Percentiles rank a stretch among this genome's conserved stretches.
Evolutionary conservation across 2,888 invertebrate species (phyloP).

Genomic region (Phalera bucephala): DNA sequence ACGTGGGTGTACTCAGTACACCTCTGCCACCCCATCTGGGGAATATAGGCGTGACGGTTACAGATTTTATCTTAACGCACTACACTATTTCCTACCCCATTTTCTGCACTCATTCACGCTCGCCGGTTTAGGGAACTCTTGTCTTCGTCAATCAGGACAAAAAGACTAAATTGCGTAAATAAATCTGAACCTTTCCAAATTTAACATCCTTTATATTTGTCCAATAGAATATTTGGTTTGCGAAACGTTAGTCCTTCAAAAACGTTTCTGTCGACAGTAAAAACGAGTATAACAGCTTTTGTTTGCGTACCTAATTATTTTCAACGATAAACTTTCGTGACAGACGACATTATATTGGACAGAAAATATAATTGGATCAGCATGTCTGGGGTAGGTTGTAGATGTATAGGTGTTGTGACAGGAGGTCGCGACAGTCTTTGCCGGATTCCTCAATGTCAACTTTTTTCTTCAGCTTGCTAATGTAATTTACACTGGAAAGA

Average conservation of each 20-base stretch:
- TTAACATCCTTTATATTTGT: too few species aligned
- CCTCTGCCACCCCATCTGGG: too few species aligned
- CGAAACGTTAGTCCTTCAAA: neutral
- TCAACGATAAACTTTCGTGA: slow-evolving; percentile 9
- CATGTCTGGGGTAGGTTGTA: neutral
- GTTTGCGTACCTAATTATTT: slow-evolving; percentile 1
- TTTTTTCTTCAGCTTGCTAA: slow-evolving; percentile 7
- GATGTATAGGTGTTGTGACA: slow-evolving; percentile 1
- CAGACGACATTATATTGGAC: slow-evolving; percentile 2
- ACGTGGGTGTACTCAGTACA: too few species aligned
- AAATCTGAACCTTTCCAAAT: too few species aligned
- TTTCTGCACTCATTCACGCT: too few species aligned
- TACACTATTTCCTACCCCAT: too few species aligned
- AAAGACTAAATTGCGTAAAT: too few species aligned
- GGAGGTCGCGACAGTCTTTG: slow-evolving; percentile 9
- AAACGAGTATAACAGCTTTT: neutral
- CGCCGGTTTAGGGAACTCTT: too few species aligned
- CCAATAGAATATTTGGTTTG: neutral
- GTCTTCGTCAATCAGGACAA: too few species aligned
- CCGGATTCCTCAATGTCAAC: slow-evolving; percentile 13
- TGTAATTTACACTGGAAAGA: slow-evolving; percentile 5
- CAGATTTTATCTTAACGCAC: too few species aligned
- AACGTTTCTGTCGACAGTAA: neutral
- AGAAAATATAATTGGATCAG: slow-evolving; percentile 2
- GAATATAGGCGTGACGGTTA: too few species aligned